Base-by-base conservation (phyloP, 2,113 vertebrate species). In the Chelonoidis abingdonii region DNA sequence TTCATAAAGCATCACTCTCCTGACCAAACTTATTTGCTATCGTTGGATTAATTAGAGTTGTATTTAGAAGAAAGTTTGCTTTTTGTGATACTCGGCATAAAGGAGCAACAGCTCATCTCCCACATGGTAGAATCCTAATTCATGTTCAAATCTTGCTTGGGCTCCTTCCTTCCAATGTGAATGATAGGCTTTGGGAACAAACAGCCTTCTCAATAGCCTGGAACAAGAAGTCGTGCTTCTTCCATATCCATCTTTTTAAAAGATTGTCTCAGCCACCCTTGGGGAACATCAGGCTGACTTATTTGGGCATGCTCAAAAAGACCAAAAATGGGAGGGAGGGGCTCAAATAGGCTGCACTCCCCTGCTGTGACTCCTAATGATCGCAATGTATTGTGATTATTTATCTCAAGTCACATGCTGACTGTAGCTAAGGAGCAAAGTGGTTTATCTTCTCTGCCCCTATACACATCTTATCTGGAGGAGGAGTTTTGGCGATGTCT, bases 251-350 rank as follows among this genome's bases (percentile, higher is more conserved):
- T 62, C 75, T 89, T 89, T 89, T 89, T 89, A 97, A 53, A 95
- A 85, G 92, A 92, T 96, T 96, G 93, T 93, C 93, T 93, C 89
- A 92, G 86, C 93, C 88, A 78, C 94, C 89, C 87, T 90, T 3
- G 84, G 59, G 78, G 93, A 16, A 13, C 25, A 85, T 89, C 92
- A 92, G 92, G 96, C 93, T 86, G 10, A 88, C 92, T 97, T 89
- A 88, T 95, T 96, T 97, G 92, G 91, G 86, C 96, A 82, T 85
- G 75, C 95, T 97, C 94, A 83, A 88, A 92, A 94, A 96, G 89
- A 88, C 92, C 97, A 97, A 95, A 92, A 95, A 93, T 95, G 89
- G 94, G 92, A 95, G 92, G 94, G 93, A 95, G 95, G 96, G 86
- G 72, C 93, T 95, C 92, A 95, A 0, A 4, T 89, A 95, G 90